Base-by-base conservation (phyloP, 2,113 vertebrate species). In the Pongo pygmaeus region DNA sequence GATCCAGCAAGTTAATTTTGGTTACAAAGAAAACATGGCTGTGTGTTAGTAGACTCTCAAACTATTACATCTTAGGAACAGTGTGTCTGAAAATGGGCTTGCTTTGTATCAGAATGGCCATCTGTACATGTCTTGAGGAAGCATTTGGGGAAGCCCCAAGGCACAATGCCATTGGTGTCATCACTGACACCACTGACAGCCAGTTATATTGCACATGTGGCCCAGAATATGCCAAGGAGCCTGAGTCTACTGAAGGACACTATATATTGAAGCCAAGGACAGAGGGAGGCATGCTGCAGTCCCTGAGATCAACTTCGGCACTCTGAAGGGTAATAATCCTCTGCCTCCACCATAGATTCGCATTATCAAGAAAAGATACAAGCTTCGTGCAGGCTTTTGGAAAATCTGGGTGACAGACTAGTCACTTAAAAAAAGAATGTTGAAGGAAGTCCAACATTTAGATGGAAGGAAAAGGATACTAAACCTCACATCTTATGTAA, bases 391-490 rank as follows among this genome's bases (percentile, higher is more conserved):
- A 2, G 7, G 18, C 43, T 61, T 59, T 38, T 72, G 38, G 12
- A 13, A 64, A 40, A 57, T 61, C 23, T 72, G 4, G 46, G 74
- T 48, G 43, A 61, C 11, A 70, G 16, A 16, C 1, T 27, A 32
- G 77, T 46, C 10, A 40, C 50, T 78, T 84, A 74, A 80, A 79
- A 57, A 38, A 55, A 59, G 72, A 89, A 55, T 50, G 17, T 61
- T 75, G 77, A n/a, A 70, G n/a, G 57, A 79, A 95, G 52, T 89
- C 72, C 52, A 61, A 9, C 43, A 64, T 92, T 94, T 50, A 84
- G 5, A 67, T n/a, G 32, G 16, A 22, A 81, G 13, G 25, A 32
- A 81, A 91, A 85, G 27, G 7, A 79, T 52, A 90, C 8, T 23
- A 6, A 40, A 61, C 40, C 80, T 61, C 78, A 74, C 9, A 59